phyloP scores from a whole-genome alignment of 2,113 vertebrate genomes.

The Mormyrus lacerda region DNA sequence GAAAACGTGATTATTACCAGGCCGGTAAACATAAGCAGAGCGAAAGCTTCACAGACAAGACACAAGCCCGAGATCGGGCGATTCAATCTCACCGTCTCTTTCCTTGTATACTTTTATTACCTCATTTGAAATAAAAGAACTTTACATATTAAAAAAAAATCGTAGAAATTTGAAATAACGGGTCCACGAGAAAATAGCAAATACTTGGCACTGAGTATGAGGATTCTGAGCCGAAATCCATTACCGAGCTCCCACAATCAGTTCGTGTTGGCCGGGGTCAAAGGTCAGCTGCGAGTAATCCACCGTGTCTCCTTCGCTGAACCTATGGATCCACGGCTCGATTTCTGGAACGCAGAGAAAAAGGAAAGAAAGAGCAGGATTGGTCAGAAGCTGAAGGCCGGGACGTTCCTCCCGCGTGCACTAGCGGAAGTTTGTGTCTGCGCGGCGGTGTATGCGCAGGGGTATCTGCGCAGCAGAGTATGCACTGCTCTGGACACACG shows the following conservation, averaged over 20 bases:
- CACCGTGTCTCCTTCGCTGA: slow-evolving; percentile 83
- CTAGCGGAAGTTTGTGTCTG: too few relatives aligned
- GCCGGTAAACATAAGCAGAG: background rate
- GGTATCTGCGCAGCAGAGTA: too few relatives aligned
- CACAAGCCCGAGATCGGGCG: background rate
- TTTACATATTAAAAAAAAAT: background rate
- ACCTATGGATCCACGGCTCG: slow-evolving; percentile 84
- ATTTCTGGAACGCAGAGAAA: slow-evolving; percentile 72
- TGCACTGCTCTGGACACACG: too few relatives aligned
- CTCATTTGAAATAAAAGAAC: background rate
- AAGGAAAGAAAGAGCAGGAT: slow-evolving; percentile 30
- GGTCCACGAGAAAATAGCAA: background rate
- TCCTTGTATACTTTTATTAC: background rate
- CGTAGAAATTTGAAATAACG: background rate
- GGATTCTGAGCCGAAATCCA: background rate
- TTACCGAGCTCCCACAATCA: slow-evolving; percentile 96
- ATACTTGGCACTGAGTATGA: background rate
- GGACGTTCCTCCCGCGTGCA: too few relatives aligned
- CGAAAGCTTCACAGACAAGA: background rate
- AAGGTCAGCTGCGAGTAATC: slow-evolving; percentile 96
- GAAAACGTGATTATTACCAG: background rate
- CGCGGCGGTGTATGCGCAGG: too few relatives aligned
- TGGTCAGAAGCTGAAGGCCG: slow-evolving; percentile 21
- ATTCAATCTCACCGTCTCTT: background rate
- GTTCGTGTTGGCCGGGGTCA: slow-evolving; percentile 88